phyloP scores from a whole-genome alignment of 2,113 vertebrate species.

The Rhodinocichla rosea region DNA sequence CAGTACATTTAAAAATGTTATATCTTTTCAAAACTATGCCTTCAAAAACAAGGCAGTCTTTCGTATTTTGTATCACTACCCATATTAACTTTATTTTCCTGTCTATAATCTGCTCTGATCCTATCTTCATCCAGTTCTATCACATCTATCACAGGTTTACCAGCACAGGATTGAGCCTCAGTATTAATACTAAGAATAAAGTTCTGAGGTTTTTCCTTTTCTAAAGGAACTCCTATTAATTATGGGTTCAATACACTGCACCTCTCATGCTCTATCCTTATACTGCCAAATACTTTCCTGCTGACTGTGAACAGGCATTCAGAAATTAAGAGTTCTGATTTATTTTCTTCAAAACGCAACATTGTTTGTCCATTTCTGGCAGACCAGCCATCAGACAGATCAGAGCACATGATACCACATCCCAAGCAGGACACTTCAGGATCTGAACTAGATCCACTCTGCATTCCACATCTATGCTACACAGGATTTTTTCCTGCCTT shows the following conservation, averaged over 20 bases:
- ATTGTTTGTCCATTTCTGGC: not conserved
- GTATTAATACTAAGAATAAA: not conserved
- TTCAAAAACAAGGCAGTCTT: not conserved
- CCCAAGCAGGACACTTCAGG: not conserved
- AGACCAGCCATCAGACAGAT: not conserved
- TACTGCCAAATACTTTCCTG: not conserved
- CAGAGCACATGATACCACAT: not conserved
- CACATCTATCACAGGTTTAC: not conserved
- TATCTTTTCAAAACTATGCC: not conserved
- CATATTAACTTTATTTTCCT: not conserved
- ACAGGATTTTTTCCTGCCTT: not conserved
- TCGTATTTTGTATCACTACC: not conserved
- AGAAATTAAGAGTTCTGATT: not conserved
- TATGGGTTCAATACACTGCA: not conserved
- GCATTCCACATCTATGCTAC: accelerated
- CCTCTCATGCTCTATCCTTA: not conserved
- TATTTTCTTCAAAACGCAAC: not conserved
- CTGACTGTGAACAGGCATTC: not conserved
- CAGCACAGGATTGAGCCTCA: not conserved
- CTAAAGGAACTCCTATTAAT: not conserved
- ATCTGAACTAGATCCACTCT: not conserved
- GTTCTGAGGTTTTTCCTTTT: not conserved
- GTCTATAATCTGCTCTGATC: not conserved
- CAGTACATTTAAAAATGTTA: not conserved
- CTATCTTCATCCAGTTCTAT: not conserved